Evolutionary conservation across 2,113 vertebrate species (phyloP).

Genomic region (Labeo rohita): DNA sequence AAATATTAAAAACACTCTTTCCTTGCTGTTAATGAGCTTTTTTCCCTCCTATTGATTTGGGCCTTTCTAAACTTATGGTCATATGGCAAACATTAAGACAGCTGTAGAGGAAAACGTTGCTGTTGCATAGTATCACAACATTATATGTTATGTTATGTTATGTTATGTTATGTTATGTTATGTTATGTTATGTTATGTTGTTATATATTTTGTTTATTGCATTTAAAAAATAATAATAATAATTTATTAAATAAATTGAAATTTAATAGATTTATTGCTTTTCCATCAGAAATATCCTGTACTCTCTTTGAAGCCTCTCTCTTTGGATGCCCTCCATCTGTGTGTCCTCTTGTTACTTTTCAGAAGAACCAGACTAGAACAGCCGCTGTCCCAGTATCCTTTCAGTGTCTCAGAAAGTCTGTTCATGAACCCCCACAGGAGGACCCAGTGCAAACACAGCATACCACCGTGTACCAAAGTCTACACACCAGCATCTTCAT

Average conservation of each 20-base stretch:
- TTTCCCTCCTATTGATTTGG: neutral
- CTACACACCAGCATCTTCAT: slow-evolving; percentile 60
- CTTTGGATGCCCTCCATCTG: neutral
- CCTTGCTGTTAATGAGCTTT: neutral
- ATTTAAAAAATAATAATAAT: too few species aligned
- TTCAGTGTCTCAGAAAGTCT: neutral
- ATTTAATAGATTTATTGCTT: neutral
- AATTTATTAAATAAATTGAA: too few species aligned
- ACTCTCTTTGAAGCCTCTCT: neutral
- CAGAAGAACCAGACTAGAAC: neutral
- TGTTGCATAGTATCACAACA: neutral
- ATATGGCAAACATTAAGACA: neutral
- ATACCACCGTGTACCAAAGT: slow-evolving; percentile 52
- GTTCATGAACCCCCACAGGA: slow-evolving; percentile 27
- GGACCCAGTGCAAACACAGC: slow-evolving; percentile 47
- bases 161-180: too few species aligned
- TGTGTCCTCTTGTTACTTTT: neutral
- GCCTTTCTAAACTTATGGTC: neutral
- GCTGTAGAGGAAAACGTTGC: neutral
- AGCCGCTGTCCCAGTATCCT: neutral
- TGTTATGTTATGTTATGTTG: too few species aligned
- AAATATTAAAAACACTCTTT: neutral
- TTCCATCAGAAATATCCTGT: neutral
- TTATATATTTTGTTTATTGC: too few species aligned
- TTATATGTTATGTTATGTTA: neutral